These are phyloP conservation scores for Glyptemys insculpta DNA, from an alignment of 2,797 vertebrate species.

Conservation along the genomic window DNA sequence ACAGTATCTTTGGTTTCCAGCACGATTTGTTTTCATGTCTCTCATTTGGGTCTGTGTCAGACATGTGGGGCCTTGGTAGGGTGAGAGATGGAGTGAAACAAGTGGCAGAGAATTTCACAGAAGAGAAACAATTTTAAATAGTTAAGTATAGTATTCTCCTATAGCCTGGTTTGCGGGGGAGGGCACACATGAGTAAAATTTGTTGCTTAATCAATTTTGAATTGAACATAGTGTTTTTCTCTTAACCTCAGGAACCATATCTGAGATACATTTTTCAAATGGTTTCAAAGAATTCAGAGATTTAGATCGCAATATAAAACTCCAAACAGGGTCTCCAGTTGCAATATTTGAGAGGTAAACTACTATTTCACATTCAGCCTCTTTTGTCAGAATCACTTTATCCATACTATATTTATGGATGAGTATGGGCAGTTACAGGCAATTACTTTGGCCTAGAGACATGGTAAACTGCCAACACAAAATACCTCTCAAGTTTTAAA, in stretches of 20 bases:
- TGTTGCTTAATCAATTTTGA: neutral
- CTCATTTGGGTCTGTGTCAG: neutral
- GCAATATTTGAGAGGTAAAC: neutral
- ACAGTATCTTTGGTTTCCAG: neutral
- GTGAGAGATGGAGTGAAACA: neutral
- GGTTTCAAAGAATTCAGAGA: neutral
- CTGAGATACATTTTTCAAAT: neutral
- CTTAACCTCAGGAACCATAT: neutral
- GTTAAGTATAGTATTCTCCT: neutral
- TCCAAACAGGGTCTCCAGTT: neutral
- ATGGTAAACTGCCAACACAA: constrained; percentile 40
- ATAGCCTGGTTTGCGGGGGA: neutral
- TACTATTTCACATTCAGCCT: neutral
- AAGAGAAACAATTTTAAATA: neutral
- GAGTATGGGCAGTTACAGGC: constrained; percentile 55
- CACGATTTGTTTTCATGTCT: neutral
- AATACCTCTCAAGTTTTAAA: constrained; percentile 60
- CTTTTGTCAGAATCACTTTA: constrained; percentile 27
- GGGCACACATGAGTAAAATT: constrained; percentile 9
- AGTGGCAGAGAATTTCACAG: neutral
- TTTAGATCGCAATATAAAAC: neutral
- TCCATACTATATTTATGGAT: constrained; percentile 15
- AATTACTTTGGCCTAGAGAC: constrained; percentile 54
- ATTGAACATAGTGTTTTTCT: neutral
- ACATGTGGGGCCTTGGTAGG: neutral